Percentiles rank a stretch among this genome's conserved stretches.
These are phyloP conservation scores for Cephus pulcher DNA, from an alignment of 2,888 invertebrate genomes.

Conservation along the genomic window DNA sequence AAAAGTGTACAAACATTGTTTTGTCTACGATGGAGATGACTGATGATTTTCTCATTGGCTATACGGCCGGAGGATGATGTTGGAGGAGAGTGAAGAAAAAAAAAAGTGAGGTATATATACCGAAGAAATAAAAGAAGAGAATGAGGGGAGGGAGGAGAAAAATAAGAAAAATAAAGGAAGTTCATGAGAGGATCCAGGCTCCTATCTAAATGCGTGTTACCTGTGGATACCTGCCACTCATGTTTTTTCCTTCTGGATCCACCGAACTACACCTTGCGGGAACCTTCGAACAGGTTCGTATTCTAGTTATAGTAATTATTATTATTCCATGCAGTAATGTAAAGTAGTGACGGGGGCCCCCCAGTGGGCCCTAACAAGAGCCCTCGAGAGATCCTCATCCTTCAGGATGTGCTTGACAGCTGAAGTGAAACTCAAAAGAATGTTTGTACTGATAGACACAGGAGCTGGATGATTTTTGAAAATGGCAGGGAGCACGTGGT, in stretches of 20 bases:
- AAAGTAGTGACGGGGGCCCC: slow-evolving; percentile 42
- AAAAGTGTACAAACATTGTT: slow-evolving; percentile 22
- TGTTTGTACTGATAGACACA: background rate
- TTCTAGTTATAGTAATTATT: slow-evolving; percentile 34
- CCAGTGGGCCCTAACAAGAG: slow-evolving; percentile 49
- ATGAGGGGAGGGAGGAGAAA: background rate
- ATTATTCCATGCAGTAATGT: slow-evolving; percentile 45
- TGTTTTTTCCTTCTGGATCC: background rate
- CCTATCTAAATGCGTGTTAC: background rate
- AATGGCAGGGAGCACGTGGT: background rate
- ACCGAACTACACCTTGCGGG: background rate
- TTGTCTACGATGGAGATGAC: slow-evolving; percentile 16
- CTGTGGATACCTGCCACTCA: background rate
- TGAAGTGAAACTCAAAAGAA: slow-evolving; percentile 14
- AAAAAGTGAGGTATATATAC: background rate
- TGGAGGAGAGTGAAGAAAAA: background rate
- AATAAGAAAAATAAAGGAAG: background rate
- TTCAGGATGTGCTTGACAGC: slow-evolving; percentile 15
- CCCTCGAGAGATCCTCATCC: slow-evolving; percentile 29
- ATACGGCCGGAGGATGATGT: background rate
- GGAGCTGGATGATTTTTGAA: background rate
- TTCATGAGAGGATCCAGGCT: background rate
- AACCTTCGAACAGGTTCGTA: background rate
- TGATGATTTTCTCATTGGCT: slow-evolving; percentile 14
- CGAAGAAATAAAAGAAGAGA: background rate